These are phyloP conservation scores for Galeruca laticollis DNA, from an alignment of 2,888 invertebrate genomes.

Conservation along the genomic window DNA sequence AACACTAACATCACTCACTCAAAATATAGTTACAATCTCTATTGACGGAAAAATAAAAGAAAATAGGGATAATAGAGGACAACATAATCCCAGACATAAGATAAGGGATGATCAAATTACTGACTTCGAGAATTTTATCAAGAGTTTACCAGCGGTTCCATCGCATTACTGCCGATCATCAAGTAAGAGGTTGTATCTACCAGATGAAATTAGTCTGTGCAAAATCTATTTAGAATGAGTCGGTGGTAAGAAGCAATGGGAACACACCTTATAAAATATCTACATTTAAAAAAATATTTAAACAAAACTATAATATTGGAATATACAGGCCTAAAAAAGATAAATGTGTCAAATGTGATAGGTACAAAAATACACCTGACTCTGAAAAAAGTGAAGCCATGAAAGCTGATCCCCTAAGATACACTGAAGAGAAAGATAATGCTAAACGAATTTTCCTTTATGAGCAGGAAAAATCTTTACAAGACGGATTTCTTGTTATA, in stretches of 20 bases:
- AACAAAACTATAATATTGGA: too few species aligned
- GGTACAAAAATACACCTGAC: neutral
- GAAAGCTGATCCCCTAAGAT: neutral
- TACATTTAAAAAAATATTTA: neutral
- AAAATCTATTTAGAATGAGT: neutral
- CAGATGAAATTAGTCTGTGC: neutral
- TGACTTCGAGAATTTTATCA: neutral
- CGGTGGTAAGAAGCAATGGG: neutral
- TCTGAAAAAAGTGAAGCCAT: neutral
- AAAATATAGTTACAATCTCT: neutral
- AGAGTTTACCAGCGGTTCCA: too few species aligned
- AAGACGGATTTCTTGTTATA: slow-evolving; percentile 32
- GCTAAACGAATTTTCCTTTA: neutral
- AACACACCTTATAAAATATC: neutral
- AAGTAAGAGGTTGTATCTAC: neutral
- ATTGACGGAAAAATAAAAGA: neutral
- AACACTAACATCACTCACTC: neutral
- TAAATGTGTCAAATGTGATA: too few species aligned
- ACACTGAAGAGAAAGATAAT: neutral
- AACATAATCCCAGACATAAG: neutral
- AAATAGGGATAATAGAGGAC: neutral
- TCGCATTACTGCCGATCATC: neutral
- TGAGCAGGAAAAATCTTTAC: neutral
- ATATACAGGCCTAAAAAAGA: too few species aligned
- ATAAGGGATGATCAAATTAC: too few species aligned